A percentile compares a stretch with the other conserved stretches of the same genome.
phyloP scores from a whole-genome alignment of 2,797 vertebrate species.

The Peromyscus aztecus region DNA sequence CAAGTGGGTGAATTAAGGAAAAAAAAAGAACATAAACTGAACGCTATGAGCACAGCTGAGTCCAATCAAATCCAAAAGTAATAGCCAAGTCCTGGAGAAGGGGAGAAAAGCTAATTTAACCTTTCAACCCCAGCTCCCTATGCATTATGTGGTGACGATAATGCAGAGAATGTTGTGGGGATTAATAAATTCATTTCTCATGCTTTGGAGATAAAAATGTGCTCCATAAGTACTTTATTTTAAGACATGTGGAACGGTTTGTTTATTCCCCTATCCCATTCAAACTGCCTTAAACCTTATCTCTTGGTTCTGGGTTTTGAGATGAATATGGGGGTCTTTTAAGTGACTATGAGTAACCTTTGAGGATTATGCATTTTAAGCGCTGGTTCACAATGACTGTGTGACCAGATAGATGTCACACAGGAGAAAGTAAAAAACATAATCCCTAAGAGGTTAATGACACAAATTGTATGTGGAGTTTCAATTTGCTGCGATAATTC shows the following conservation, averaged over 20 bases:
- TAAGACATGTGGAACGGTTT: slow-evolving; percentile 73
- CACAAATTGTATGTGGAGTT: slow-evolving; percentile 81
- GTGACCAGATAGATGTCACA: slow-evolving; percentile 83
- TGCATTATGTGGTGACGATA: slow-evolving; percentile 76
- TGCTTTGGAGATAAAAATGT: slow-evolving; percentile 82
- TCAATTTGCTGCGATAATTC: slow-evolving; percentile 80
- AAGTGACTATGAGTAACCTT: slow-evolving; percentile 72
- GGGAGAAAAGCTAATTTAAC: slow-evolving; percentile 74
- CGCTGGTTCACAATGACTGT: slow-evolving; percentile 79
- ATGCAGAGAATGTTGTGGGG: slow-evolving; percentile 69
- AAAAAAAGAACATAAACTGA: not conserved
- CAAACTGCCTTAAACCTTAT: slow-evolving; percentile 74
- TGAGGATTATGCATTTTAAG: slow-evolving; percentile 83
- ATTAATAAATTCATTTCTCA: slow-evolving; percentile 83
- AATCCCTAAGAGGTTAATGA: slow-evolving; percentile 83
- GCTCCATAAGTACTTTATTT: slow-evolving; percentile 77
- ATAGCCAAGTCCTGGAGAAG: not conserved
- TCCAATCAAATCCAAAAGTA: slow-evolving; percentile 61
- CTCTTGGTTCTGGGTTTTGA: slow-evolving; percentile 69
- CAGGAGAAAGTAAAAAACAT: slow-evolving; percentile 79
- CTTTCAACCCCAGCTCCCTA: slow-evolving; percentile 71
- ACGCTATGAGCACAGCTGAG: not conserved
- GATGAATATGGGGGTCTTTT: slow-evolving; percentile 79
- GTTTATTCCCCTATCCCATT: slow-evolving; percentile 77
- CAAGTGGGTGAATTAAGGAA: slow-evolving; percentile 42